Conservation (phyloP, 2,113 vertebrate species). For the Engraulis encrasicolus region DNA sequence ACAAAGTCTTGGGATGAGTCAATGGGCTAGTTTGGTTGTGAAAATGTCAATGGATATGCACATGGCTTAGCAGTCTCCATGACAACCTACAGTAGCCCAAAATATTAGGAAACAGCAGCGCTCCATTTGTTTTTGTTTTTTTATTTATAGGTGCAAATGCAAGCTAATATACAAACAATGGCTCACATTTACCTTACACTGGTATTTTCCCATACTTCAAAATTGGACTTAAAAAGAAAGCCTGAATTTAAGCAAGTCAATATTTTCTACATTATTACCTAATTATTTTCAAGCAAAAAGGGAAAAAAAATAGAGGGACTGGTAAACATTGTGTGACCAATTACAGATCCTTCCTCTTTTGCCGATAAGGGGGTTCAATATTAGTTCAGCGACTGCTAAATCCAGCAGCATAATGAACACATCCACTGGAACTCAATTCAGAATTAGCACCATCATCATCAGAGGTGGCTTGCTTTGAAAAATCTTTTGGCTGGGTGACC, state of each 20-base stretch:
- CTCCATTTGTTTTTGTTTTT: neutral
- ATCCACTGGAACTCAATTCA: conserved; percentile 59
- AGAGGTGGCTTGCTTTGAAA: conserved; percentile 58
- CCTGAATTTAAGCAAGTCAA: neutral
- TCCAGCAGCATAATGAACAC: conserved; percentile 57
- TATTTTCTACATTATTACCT: neutral
- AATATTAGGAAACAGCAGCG: neutral
- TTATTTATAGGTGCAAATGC: neutral
- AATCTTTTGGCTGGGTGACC: conserved; percentile 43
- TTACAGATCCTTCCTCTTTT: neutral
- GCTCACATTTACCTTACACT: neutral
- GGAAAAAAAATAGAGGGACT: neutral
- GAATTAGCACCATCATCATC: conserved; percentile 58
- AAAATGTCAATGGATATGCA: conserved; percentile 49
- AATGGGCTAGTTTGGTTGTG: conserved; percentile 43
- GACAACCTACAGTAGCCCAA: conserved; percentile 36
- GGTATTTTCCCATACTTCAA: neutral
- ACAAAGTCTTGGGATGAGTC: too few relatives aligned
- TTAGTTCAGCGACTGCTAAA: conserved; percentile 73
- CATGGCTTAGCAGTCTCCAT: conserved; percentile 37
- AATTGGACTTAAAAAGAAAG: neutral
- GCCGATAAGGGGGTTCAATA: conserved; percentile 72
- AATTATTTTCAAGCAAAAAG: neutral
- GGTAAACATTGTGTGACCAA: conserved; percentile 27
- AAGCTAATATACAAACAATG: neutral